Evolutionary conservation across 2,888 invertebrate genomes (phyloP), one percentile per base, ranked within the genome.

Genomic region (Dicycla oo): DNA sequence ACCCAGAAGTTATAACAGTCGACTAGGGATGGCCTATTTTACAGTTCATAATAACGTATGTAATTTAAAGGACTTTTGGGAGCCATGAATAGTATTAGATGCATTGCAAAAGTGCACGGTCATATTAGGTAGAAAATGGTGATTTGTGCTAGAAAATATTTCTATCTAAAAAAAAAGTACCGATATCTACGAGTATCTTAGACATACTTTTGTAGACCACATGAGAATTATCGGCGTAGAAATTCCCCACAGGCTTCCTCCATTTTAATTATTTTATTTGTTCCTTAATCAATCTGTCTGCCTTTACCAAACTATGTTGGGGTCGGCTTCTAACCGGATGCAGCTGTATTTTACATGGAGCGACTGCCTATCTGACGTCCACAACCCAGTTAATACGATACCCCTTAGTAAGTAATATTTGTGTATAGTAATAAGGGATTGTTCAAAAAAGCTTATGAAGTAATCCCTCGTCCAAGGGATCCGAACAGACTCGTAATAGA

Each of bases 21-120:
- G 57, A 40, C 69, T 70, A 84, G 84, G 84, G 84, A 83, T 81
- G 82, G 57, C 58, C 75, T 67, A 81, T 81, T 68, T 63, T 30
- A 75, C 47, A 45, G 54, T 43, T 70, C 62, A 62, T 78, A 63
- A 75, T 80, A 74, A 57, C 72, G 69, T 67, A n/a, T 56, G 63
- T 80, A 72, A 78, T 83, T 73, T 82, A 83, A 60, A 38, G 68
- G 57, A 57, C 80, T 53, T 73, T 57, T 57, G 83, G 83, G 83
- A 75, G 40, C 43, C 10, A 72, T 82, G 51, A 67, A 67, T 45
- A 47, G 58, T 70, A 65, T 80, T 82, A 80, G 73, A 65, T 57
- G 57, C 65, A 70, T 45, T 70, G 72, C 82, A 75, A 56, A 76
- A 76, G 51, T 80, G 80, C 73, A 82, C 47, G 1, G 23, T 45